Evolutionary conservation across 2,797 vertebrate genomes (phyloP), one percentile per base, ranked within the genome.

Genomic region (Pelodytes ibericus): DNA sequence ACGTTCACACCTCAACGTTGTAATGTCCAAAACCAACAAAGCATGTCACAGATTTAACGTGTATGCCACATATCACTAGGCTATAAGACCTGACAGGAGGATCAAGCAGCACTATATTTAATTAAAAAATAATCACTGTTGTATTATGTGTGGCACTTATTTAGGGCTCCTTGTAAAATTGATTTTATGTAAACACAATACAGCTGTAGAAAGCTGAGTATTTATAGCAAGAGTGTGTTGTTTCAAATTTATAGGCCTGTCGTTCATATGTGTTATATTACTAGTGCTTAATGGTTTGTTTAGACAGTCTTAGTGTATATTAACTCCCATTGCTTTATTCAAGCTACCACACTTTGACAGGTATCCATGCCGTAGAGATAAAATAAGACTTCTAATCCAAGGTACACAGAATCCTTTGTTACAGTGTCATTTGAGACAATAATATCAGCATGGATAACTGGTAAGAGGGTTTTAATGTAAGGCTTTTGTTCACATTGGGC

Each of bases 211-310:
- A 82, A 84, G 88, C 79, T 81, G 74, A 81, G 81, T 83, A 85
- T 85, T 89, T 82, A 77, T 84, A 81, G 88, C 60, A 80, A 85
- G 73, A 82, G 47, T 87, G 84, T 85, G 87, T 88, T 88, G 83
- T 81, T 79, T 74, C 86, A 86, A 86, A 90, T 90, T 91, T 91
- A 92, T 90, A 88, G 89, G 89, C 87, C 90, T 91, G 87, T 88
- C 86, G 22, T 88, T 89, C 88, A 87, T 87, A 83, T 88, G 86
- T 89, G 86, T 88, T 87, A 90, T 87, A 90, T 90, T 89, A 90
- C 88, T 87, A 86, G 84, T 85, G 84, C 83, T 89, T 93, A 92
- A 91, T 89, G 87, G 88, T 89, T 88, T 91, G 89, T 92, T 91
- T 92, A 87, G 88, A 91, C 85, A 90, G 87, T 88, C 88, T 86